Evolutionary conservation across 2,888 invertebrate genomes (phyloP), one percentile per base, ranked within the genome.

Genomic region (Dione juno): DNA sequence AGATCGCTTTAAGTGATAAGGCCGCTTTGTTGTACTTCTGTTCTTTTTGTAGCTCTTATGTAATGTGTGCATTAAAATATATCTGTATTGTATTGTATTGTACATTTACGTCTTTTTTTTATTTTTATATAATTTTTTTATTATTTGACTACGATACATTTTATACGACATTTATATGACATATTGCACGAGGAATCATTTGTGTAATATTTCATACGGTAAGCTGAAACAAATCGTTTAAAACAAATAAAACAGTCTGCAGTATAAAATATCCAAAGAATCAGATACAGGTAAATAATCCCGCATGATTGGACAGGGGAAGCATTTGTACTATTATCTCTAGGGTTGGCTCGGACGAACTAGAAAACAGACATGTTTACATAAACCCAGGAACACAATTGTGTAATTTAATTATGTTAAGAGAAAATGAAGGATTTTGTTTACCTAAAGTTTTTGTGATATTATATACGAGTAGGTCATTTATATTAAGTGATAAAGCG

Each of bases 201-300:
- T 28, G 28, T 3, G 5, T n/a, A 14, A 8, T 88, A 88, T 91
- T 88, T 88, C 86, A 88, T 87, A 89, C 87, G 82, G 87, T 79
- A 83, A 84, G 88, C 85, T 87, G 87, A 90, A 85, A n/a, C 85
- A 87, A 89, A 91, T 90, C 87, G 86, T 81, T 84, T 82, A 82
- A 83, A 87, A 84, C 84, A 89, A 91, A 92, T 91, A 90, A 88
- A 88, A 82, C 83, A 79, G 83, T 88, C 88, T 85, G 87, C 89
- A 87, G 81, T n/a, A n/a, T n/a, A 88, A 86, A 90, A 89, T 87
- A 91, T 88, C 92, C 90, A 90, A 90, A 89, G 89, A 88, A 87
- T 88, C 87, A 81, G 84, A 89, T 86, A 89, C 89, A 91, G 90
- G 92, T 89, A 90, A 88, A 87, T 87, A 88, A 87, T 86, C 83